A percentile compares a stretch with the other conserved stretches of the same genome.
These are phyloP conservation scores for Morbakka virulenta DNA, from an alignment of 30 jellyfish, hydroid and myxozoan species.

Conservation along the genomic window DNA sequence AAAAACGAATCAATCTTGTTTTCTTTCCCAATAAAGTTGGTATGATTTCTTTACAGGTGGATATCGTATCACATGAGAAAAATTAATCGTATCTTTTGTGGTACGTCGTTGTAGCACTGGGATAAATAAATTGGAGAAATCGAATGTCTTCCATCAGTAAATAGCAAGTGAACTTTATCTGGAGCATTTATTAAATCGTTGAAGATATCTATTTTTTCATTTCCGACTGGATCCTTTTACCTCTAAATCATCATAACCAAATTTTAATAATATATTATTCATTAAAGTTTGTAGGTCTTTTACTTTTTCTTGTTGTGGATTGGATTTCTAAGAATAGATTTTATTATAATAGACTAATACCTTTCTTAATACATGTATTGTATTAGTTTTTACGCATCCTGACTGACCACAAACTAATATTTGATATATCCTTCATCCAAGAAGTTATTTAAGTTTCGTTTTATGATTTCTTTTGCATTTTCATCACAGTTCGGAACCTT, in stretches of 20 bases:
- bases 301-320: conserved; percentile 12
- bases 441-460: too few species aligned
- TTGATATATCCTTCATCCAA: too few species aligned
- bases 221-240: conserved; percentile 12
- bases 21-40: conserved; percentile 17
- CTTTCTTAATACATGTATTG: not conserved
- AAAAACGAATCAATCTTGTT: conserved; percentile 17
- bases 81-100: conserved; percentile 1
- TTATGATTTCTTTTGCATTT: too few species aligned
- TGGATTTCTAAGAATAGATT: not conserved
- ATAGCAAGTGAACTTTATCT: conserved; percentile 10
- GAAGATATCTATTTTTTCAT: conserved; percentile 11
- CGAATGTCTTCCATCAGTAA: conserved; percentile 26
- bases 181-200: conserved; percentile 25
- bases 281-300: not conserved
- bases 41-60: conserved; percentile 25
- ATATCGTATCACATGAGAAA: conserved; percentile 39
- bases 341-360: too few species aligned
- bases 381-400: too few species aligned
- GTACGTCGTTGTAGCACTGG: conserved; percentile 21
- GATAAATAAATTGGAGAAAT: conserved; percentile 14
- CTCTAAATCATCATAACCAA: conserved; percentile 11
- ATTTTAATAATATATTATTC: conserved; percentile 25
- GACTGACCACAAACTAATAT: too few species aligned
- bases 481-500: too few species aligned